Evolutionary conservation across 1,140 invertebrate genomes (phyloP).

Genomic region (Dolichoris vasculosae): DNA sequence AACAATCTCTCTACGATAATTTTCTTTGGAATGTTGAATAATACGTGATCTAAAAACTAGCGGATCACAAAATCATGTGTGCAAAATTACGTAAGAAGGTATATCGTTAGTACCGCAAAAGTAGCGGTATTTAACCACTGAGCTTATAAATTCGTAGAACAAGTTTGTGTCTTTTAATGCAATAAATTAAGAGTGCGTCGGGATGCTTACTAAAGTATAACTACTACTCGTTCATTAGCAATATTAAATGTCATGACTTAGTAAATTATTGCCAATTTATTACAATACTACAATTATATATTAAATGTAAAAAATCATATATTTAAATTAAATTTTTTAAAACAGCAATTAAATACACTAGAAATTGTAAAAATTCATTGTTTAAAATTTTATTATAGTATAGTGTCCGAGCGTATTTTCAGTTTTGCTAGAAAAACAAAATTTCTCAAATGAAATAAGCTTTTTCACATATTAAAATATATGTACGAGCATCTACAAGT

Average conservation of each 20-base stretch:
- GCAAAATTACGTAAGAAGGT: background rate
- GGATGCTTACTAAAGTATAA: background rate
- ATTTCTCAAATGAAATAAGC: background rate
- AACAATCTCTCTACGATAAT: background rate
- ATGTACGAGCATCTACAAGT: too few relatives aligned
- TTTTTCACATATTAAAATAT: background rate
- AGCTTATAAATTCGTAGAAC: background rate
- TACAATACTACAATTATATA: background rate
- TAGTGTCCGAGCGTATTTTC: background rate
- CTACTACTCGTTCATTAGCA: background rate
- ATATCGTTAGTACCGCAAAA: background rate
- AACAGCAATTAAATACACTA: background rate
- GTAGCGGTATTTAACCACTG: background rate
- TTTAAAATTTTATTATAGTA: background rate
- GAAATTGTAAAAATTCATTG: background rate
- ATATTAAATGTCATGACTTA: background rate
- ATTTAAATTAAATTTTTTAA: background rate
- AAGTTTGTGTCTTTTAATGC: background rate
- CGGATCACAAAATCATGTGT: background rate
- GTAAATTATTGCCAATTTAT: background rate
- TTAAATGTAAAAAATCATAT: background rate
- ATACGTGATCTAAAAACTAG: background rate
- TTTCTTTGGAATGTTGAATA: background rate
- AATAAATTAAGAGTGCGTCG: background rate
- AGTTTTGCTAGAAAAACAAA: background rate